A percentile compares a stretch with the other conserved stretches of the same genome.
Conservation (phyloP, 1,140 invertebrate genomes). For the Trypoxylus dichotomus region DNA sequence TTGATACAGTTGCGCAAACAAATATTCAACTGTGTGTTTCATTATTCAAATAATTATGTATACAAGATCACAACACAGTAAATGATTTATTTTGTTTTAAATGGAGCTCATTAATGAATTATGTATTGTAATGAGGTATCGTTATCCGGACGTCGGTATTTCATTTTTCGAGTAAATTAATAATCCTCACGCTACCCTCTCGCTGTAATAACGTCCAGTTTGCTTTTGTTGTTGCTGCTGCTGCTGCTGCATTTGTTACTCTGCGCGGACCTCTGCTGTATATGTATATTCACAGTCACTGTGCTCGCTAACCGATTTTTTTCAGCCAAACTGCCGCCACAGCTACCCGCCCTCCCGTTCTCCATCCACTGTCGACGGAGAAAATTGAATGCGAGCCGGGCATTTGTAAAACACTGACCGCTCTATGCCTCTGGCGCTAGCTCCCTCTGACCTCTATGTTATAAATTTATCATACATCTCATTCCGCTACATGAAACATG, state of each 20-base stretch:
- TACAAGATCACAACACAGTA: neutral
- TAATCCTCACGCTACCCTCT: neutral
- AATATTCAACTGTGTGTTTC: neutral
- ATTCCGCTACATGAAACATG: slow-evolving; percentile 45
- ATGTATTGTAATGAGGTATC: slow-evolving; percentile 29
- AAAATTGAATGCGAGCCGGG: slow-evolving; percentile 36
- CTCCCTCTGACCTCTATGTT: slow-evolving; percentile 38
- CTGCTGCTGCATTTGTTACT: slow-evolving; percentile 12
- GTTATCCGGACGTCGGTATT: slow-evolving; percentile 31
- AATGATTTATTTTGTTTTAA: slow-evolving; percentile 32
- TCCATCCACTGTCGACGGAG: neutral
- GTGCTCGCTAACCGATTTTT: slow-evolving; percentile 25
- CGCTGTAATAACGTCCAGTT: neutral
- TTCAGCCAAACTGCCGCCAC: slow-evolving; percentile 28
- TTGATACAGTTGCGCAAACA: neutral
- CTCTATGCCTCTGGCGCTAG: slow-evolving; percentile 22
- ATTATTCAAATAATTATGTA: slow-evolving; percentile 12
- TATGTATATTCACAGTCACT: neutral
- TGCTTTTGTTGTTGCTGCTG: slow-evolving; percentile 13
- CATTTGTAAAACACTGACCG: slow-evolving; percentile 43
- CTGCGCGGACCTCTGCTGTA: neutral
- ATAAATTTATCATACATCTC: slow-evolving; percentile 47
- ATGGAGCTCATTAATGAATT: slow-evolving; percentile 29
- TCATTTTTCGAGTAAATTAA: slow-evolving; percentile 35
- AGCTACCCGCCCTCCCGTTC: neutral